A percentile compares a stretch with the other conserved stretches of the same genome.
Evolutionary conservation across 2,888 invertebrate genomes (phyloP).

Genomic region (Lissocephala sabroskyi): DNA sequence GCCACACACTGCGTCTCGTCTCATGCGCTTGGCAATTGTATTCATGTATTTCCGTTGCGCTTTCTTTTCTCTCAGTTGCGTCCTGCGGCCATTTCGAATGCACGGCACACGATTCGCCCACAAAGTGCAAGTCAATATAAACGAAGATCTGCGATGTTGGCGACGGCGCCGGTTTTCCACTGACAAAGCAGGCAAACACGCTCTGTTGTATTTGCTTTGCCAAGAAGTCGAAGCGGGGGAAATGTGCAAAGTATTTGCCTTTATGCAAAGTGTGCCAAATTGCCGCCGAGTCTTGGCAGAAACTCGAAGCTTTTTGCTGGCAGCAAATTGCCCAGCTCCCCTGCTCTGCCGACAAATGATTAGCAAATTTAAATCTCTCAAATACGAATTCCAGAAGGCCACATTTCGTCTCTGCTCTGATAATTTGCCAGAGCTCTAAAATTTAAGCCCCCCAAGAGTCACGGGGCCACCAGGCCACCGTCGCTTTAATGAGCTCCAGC

Average conservation of each 20-base stretch:
- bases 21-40: constrained; percentile 5
- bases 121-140: constrained; percentile 57
- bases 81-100: constrained; percentile 46
- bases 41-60: constrained; percentile 10
- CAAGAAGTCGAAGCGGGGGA: not conserved
- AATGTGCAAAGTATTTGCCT: constrained; percentile 18
- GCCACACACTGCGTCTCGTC: too few relatives aligned
- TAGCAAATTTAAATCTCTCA: too few relatives aligned
- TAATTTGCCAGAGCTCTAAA: too few relatives aligned
- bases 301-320: too few relatives aligned
- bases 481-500: too few relatives aligned
- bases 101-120: constrained; percentile 16
- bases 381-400: too few relatives aligned
- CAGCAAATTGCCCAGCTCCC: too few relatives aligned
- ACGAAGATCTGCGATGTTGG: constrained; percentile 16
- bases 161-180: constrained; percentile 25
- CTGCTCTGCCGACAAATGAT: too few relatives aligned
- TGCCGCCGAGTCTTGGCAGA: too few relatives aligned
- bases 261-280: constrained; percentile 51
- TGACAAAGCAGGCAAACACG: constrained; percentile 28
- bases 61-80: constrained; percentile 18
- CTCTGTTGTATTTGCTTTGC: not conserved
- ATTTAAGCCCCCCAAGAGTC: too few relatives aligned
- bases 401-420: too few relatives aligned
- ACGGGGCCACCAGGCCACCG: too few relatives aligned